phyloP scores from a whole-genome alignment of 2,113 vertebrate genomes.

The Rousettus leschenaultii region DNA sequence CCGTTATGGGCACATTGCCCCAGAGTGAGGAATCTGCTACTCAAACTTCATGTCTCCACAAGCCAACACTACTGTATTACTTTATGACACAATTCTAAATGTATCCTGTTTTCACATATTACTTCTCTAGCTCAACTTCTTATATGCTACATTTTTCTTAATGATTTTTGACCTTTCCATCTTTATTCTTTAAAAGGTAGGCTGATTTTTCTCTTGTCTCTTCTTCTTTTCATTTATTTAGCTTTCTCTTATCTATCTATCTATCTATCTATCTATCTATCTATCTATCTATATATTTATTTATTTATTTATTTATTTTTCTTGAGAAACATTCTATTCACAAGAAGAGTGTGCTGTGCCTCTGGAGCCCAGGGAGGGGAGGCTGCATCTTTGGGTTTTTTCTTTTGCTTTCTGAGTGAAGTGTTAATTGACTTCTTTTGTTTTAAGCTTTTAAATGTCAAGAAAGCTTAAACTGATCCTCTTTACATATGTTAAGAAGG shows the following conservation, averaged over 20 bases:
- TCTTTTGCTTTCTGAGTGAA: conserved; percentile 15
- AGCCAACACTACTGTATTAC: neutral
- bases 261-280: too few relatives aligned
- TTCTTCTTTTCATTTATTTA: neutral
- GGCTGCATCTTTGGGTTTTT: neutral
- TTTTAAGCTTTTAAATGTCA: conserved; percentile 57
- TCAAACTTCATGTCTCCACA: neutral
- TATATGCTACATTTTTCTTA: neutral
- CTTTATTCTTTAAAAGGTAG: neutral
- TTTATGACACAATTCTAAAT: neutral
- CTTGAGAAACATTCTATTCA: neutral
- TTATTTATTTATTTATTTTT: neutral
- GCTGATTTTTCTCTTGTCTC: neutral
- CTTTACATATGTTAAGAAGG: conserved; percentile 57
- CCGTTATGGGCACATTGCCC: too few relatives aligned
- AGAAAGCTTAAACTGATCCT: conserved; percentile 51
- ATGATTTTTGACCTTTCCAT: neutral
- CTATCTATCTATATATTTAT: too few relatives aligned
- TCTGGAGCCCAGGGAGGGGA: neutral
- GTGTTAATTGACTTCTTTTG: conserved; percentile 50
- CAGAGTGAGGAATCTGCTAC: neutral
- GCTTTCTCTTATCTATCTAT: neutral
- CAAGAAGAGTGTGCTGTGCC: neutral
- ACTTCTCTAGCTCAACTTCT: neutral
- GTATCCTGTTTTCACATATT: neutral